Conservation (phyloP, 2,888 invertebrate genomes). For the Drosophila basisetae region DNA sequence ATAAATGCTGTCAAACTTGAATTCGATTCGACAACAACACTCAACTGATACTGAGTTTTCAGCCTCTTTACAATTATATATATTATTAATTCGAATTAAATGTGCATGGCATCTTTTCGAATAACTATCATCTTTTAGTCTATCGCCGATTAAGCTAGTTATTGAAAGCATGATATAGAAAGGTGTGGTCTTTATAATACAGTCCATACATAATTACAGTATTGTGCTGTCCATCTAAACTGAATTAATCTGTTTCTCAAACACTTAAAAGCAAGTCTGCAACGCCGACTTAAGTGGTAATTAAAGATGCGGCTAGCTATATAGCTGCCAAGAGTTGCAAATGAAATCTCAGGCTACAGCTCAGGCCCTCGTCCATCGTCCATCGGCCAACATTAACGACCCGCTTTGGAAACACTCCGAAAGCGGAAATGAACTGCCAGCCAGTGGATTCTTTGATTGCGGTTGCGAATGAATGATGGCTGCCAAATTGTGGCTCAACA, state of each 20-base stretch:
- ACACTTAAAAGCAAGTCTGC: background rate
- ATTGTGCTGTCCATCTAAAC: background rate
- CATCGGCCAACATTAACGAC: conserved; percentile 14
- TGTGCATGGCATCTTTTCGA: background rate
- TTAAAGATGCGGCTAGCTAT: conserved; percentile 27
- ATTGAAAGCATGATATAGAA: background rate
- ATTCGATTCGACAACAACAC: background rate
- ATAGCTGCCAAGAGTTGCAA: conserved; percentile 46
- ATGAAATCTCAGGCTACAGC: conserved; percentile 34
- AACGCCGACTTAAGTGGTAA: conserved; percentile 39
- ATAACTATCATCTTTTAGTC: background rate
- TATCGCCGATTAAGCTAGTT: background rate
- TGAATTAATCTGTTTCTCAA: background rate
- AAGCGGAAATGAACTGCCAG: conserved; percentile 69
- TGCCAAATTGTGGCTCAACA: conserved; percentile 7
- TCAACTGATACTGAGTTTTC: background rate
- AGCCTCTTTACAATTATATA: background rate
- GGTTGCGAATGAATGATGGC: conserved; percentile 12
- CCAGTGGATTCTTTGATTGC: conserved; percentile 51
- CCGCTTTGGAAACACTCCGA: conserved; percentile 42
- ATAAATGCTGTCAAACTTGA: background rate
- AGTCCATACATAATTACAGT: too few species aligned
- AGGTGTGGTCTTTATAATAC: background rate
- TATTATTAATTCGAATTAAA: background rate
- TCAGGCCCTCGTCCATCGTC: background rate